phyloP scores from a whole-genome alignment of 2,113 vertebrate species.

The Dunckerocampus dactyliophorus region DNA sequence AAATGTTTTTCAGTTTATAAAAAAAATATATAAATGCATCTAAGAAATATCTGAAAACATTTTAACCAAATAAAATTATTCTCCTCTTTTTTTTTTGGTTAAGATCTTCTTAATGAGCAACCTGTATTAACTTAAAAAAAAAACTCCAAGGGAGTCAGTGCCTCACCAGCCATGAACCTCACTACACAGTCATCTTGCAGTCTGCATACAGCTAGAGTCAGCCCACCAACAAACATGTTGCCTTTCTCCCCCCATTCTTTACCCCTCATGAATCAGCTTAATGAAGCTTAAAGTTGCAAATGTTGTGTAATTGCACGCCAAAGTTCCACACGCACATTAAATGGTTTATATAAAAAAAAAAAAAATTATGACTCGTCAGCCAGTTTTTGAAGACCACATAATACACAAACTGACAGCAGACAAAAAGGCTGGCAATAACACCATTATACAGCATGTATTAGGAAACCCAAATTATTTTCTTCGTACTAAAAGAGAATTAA shows the following conservation, averaged over 20 bases:
- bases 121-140: too few relatives aligned
- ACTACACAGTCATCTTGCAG: background rate
- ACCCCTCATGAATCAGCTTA: background rate
- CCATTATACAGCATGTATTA: background rate
- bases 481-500: constrained; percentile 8
- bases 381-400: background rate
- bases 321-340: too few relatives aligned
- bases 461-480: constrained; percentile 15
- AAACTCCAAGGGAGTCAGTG: too few relatives aligned
- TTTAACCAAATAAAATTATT: too few relatives aligned
- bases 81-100: too few relatives aligned
- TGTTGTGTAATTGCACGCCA: background rate
- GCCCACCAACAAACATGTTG: background rate
- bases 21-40: too few relatives aligned
- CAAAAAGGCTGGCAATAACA: background rate
- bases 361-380: too few relatives aligned
- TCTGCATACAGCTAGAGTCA: background rate
- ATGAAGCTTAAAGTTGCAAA: constrained; percentile 6
- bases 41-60: too few relatives aligned
- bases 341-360: too few relatives aligned
- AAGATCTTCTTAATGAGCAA: too few relatives aligned
- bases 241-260: background rate
- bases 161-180: too few relatives aligned
- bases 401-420: background rate
- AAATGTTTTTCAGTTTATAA: too few relatives aligned